Conservation (phyloP, 1,140 invertebrate species). For the Pogonomyrmex californicus region DNA sequence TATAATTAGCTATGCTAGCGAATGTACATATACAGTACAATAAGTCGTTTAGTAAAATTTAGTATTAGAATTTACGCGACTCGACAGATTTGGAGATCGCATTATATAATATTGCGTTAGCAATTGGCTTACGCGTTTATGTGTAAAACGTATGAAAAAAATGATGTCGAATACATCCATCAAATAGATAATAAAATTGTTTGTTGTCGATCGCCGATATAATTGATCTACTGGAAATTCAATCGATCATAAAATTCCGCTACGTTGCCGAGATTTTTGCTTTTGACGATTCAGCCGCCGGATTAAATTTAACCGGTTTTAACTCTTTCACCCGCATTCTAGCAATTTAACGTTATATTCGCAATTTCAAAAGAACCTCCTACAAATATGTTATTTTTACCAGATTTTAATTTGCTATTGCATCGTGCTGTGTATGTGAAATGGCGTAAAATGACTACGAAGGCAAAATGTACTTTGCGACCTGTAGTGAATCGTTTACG, state of each 20-base stretch:
- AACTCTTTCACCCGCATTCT: slow-evolving; percentile 27
- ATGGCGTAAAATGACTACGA: background rate
- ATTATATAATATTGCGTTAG: background rate
- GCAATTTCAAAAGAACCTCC: slow-evolving; percentile 60
- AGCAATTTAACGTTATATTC: slow-evolving; percentile 47
- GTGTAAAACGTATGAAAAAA: slow-evolving; percentile 11
- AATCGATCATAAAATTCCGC: slow-evolving; percentile 20
- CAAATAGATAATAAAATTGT: slow-evolving; percentile 18
- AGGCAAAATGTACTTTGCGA: slow-evolving; percentile 2
- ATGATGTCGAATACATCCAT: background rate
- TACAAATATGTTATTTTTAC: slow-evolving; percentile 49
- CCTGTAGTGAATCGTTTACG: background rate
- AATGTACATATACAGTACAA: slow-evolving; percentile 41
- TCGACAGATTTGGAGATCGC: background rate
- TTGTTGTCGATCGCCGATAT: slow-evolving; percentile 25
- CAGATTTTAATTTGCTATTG: slow-evolving; percentile 43
- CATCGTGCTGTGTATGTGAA: background rate
- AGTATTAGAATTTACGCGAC: background rate
- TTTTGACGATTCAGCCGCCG: slow-evolving; percentile 17
- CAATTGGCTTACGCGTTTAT: background rate
- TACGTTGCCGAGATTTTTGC: slow-evolving; percentile 14
- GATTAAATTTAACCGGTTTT: slow-evolving; percentile 55
- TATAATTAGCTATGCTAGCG: slow-evolving; percentile 56
- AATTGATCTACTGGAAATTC: slow-evolving; percentile 40
- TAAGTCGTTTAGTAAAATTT: slow-evolving; percentile 30